Percentiles rank a stretch among this genome's conserved stretches.
Evolutionary conservation across 1,140 invertebrate species (phyloP).

Genomic region (Linepithema humile): DNA sequence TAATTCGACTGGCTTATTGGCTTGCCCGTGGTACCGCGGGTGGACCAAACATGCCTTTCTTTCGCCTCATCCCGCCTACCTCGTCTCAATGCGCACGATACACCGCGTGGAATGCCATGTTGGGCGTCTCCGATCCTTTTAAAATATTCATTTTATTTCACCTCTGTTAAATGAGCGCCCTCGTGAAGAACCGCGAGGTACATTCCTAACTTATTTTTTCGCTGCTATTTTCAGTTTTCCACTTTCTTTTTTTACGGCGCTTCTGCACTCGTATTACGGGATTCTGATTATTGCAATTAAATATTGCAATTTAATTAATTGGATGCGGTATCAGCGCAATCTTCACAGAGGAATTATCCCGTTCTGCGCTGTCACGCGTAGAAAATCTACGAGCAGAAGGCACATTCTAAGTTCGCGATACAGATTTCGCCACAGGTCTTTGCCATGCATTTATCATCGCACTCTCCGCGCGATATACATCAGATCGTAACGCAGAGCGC

Average conservation of each 20-base stretch:
- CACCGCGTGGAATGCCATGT: constrained; percentile 28
- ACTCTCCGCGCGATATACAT: constrained; percentile 63
- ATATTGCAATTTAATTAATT: neutral
- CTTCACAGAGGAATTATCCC: neutral
- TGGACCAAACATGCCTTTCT: constrained; percentile 50
- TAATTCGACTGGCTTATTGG: constrained; percentile 66
- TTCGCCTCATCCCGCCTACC: constrained; percentile 63
- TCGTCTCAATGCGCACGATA: constrained; percentile 36
- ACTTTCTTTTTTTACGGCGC: neutral
- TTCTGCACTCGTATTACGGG: neutral
- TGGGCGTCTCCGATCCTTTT: constrained; percentile 28
- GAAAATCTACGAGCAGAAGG: constrained; percentile 2
- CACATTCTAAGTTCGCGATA: neutral
- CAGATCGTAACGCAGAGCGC: constrained; percentile 64
- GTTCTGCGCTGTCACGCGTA: neutral
- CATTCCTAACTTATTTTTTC: neutral
- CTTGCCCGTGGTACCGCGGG: constrained; percentile 22
- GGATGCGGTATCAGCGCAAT: neutral
- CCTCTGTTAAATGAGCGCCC: constrained; percentile 5
- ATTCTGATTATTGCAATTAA: neutral
- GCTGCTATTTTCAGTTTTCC: neutral
- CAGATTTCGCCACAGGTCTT: constrained; percentile 23
- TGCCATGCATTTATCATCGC: constrained; percentile 71
- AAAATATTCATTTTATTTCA: constrained; percentile 51
- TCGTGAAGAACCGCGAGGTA: neutral